Evolutionary conservation across 2,888 invertebrate genomes (phyloP).

Genomic region (Laothoe populi): DNA sequence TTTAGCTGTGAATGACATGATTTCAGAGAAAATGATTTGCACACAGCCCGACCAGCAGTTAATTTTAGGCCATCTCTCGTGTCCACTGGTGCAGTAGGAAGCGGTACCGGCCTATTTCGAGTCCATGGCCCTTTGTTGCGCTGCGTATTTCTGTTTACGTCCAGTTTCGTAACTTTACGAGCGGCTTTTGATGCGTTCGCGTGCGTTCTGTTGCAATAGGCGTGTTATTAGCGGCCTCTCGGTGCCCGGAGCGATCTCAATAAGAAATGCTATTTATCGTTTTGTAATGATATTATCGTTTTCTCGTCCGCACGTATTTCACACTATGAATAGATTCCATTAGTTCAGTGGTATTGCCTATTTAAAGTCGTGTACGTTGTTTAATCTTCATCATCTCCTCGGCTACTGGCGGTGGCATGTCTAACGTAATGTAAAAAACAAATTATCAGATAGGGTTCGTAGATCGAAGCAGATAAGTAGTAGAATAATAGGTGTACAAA

Average conservation of each 20-base stretch:
- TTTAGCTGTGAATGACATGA: conserved; percentile 12
- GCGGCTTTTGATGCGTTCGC: conserved; percentile 66
- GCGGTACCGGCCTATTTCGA: conserved; percentile 70
- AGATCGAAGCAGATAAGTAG: neutral
- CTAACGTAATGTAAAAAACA: neutral
- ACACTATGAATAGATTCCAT: conserved; percentile 49
- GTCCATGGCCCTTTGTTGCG: conserved; percentile 72
- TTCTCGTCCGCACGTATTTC: conserved; percentile 42
- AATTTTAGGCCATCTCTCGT: conserved; percentile 65
- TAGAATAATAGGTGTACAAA: no score
- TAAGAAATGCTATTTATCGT: conserved; percentile 54
- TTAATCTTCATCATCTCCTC: neutral
- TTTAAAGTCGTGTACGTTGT: conserved; percentile 28
- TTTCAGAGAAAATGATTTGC: conserved; percentile 20
- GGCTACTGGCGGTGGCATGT: conserved; percentile 31
- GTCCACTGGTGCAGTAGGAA: conserved; percentile 76
- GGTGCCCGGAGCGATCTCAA: conserved; percentile 64
- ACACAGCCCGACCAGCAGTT: conserved; percentile 37
- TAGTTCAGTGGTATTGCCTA: conserved; percentile 55
- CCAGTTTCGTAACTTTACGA: conserved; percentile 81
- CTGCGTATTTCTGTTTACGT: conserved; percentile 79
- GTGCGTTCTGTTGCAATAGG: conserved; percentile 67
- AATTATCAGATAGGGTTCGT: neutral
- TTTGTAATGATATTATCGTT: conserved; percentile 43
- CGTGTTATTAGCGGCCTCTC: conserved; percentile 69